A percentile compares a stretch with the other conserved stretches of the same genome.
These are phyloP conservation scores for Acrocyrtus sp. DNA, from an alignment of 2,888 invertebrate species.

Conservation along the genomic window DNA sequence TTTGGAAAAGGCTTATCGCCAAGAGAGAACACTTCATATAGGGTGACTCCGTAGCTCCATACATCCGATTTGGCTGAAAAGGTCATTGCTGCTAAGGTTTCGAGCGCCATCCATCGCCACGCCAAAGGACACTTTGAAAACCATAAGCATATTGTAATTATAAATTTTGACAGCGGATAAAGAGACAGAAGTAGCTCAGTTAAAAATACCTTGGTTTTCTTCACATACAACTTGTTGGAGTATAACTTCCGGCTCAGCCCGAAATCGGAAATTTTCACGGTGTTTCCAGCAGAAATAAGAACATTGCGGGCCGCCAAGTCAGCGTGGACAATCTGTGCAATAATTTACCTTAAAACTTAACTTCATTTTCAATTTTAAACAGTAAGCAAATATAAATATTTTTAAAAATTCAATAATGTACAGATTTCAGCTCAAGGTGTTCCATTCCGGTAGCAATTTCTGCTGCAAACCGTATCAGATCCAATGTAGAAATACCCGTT, in stretches of 20 bases:
- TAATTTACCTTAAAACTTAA: neutral
- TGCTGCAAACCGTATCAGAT: neutral
- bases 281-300: neutral
- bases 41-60: constrained; percentile 17
- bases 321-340: neutral
- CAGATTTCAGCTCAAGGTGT: neutral
- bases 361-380: too few species aligned
- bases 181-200: too few species aligned
- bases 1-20: neutral
- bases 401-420: too few species aligned
- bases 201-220: neutral
- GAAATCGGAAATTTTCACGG: constrained; percentile 2
- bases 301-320: constrained; percentile 3
- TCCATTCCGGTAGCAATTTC: constrained; percentile 13
- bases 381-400: too few species aligned
- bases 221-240: constrained; percentile 5
- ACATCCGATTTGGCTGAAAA: constrained; percentile 12
- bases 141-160: too few species aligned
- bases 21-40: constrained; percentile 12
- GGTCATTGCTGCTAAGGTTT: neutral
- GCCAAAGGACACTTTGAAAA: too few species aligned
- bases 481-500: neutral
- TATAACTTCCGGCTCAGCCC: neutral
- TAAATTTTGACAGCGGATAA: too few species aligned
- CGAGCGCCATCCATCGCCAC: constrained; percentile 19